A percentile compares a stretch with the other conserved stretches of the same genome.
Evolutionary conservation across 64 coral and sea anemone genomes (phyloP).

Genomic region (Anthopleura sola): DNA sequence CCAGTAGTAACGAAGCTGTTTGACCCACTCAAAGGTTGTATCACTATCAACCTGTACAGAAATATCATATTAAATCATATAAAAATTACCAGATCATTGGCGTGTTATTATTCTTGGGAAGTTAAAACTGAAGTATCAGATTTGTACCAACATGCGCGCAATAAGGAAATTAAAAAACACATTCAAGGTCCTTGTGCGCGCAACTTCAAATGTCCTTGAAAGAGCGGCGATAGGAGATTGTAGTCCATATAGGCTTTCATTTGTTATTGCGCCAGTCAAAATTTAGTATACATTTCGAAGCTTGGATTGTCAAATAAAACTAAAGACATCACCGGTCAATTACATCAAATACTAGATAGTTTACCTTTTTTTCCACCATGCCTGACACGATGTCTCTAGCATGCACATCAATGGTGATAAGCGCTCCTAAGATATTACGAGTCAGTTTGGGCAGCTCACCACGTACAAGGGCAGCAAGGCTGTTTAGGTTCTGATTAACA

Average conservation of each 20-base stretch:
- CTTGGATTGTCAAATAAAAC: too few relatives aligned
- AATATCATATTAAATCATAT: neutral
- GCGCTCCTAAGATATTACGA: constrained; percentile 88
- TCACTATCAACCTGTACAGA: constrained; percentile 77
- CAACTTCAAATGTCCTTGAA: too few relatives aligned
- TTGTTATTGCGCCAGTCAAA: too few relatives aligned
- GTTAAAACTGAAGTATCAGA: too few relatives aligned
- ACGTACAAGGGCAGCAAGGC: constrained; percentile 89
- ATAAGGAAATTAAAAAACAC: too few relatives aligned
- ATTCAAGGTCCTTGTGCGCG: too few relatives aligned
- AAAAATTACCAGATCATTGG: neutral
- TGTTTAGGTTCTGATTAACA: constrained; percentile 75
- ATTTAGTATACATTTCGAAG: too few relatives aligned
- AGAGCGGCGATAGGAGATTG: too few relatives aligned
- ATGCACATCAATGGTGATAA: constrained; percentile 99
- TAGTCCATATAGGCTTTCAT: too few relatives aligned
- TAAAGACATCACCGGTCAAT: too few relatives aligned
- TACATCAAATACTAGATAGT: neutral
- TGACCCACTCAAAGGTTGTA: constrained; percentile 97
- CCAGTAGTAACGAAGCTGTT: constrained; percentile 98
- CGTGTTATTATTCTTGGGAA: too few relatives aligned
- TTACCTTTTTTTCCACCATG: constrained; percentile 92
- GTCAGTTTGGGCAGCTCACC: constrained; percentile 98
- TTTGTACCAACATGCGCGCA: too few relatives aligned
- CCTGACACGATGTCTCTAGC: constrained; percentile 95